Evolutionary conservation across 2,888 invertebrate genomes (phyloP).

Genomic region (Baronia brevicornis): DNA sequence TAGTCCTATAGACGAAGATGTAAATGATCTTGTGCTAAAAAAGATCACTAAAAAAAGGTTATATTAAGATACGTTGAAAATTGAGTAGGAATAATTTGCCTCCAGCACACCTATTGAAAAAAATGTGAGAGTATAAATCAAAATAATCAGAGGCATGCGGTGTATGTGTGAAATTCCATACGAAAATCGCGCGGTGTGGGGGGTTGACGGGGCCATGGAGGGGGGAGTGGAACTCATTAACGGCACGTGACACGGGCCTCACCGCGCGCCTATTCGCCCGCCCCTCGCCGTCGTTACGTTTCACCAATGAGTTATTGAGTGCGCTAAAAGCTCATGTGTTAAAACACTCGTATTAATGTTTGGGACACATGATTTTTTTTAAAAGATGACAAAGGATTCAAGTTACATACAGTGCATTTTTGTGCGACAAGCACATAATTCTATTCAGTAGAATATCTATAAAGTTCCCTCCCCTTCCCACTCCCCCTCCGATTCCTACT

Average conservation of each 20-base stretch:
- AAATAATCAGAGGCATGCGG: constrained; percentile 56
- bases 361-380: constrained; percentile 2
- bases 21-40: no score
- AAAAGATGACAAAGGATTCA: neutral
- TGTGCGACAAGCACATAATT: no score
- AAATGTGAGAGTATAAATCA: constrained; percentile 52
- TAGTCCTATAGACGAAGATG: no score
- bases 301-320: constrained; percentile 74
- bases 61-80: constrained; percentile 6
- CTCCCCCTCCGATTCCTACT: no score
- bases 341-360: constrained; percentile 34
- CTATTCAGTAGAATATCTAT: no score
- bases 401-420: no score
- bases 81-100: neutral
- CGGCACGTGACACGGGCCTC: constrained; percentile 67
- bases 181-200: constrained; percentile 30
- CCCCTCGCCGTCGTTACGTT: constrained; percentile 44
- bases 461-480: no score
- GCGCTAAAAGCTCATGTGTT: constrained; percentile 59
- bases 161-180: constrained; percentile 70
- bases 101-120: constrained; percentile 22
- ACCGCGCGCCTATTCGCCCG: constrained; percentile 47
- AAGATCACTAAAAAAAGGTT: no score
- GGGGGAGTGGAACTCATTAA: constrained; percentile 66
- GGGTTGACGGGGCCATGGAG: constrained; percentile 30